Evolutionary conservation across 2,113 vertebrate species (phyloP).

Genomic region (Otocyon megalotis): DNA sequence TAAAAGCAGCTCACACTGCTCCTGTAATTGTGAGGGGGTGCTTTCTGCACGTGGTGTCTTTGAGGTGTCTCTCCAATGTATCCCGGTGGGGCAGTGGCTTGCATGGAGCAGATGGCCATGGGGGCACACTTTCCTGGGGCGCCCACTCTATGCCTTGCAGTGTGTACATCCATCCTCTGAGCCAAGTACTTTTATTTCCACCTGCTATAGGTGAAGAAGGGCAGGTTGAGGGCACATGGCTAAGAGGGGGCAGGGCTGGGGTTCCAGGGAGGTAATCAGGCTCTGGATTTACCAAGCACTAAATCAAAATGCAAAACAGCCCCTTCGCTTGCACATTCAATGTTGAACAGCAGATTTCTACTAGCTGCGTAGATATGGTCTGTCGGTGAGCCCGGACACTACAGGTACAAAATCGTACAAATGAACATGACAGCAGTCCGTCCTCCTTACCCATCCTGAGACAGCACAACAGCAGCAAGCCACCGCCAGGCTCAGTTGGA

Average conservation of each 20-base stretch:
- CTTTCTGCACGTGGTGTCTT: background rate
- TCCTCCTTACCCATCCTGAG: background rate
- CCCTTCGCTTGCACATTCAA: too few relatives aligned
- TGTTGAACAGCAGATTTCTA: background rate
- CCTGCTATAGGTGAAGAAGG: background rate
- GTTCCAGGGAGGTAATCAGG: background rate
- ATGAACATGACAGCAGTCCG: background rate
- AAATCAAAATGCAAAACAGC: background rate
- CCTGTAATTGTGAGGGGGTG: too few relatives aligned
- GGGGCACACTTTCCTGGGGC: background rate
- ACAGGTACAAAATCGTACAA: background rate
- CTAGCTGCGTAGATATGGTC: background rate
- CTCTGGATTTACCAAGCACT: background rate
- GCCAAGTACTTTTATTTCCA: background rate
- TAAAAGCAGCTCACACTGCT: too few relatives aligned
- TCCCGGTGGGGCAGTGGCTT: background rate
- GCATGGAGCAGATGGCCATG: fast-evolving
- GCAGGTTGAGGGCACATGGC: background rate
- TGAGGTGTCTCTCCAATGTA: background rate
- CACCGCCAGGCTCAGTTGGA: too few relatives aligned
- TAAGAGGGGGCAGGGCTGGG: background rate
- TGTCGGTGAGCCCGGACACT: background rate
- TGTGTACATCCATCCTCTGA: background rate
- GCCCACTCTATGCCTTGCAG: too few relatives aligned
- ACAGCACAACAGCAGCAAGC: background rate